phyloP scores from a whole-genome alignment of 2,113 vertebrate species.

The Trematomus loennbergii region DNA sequence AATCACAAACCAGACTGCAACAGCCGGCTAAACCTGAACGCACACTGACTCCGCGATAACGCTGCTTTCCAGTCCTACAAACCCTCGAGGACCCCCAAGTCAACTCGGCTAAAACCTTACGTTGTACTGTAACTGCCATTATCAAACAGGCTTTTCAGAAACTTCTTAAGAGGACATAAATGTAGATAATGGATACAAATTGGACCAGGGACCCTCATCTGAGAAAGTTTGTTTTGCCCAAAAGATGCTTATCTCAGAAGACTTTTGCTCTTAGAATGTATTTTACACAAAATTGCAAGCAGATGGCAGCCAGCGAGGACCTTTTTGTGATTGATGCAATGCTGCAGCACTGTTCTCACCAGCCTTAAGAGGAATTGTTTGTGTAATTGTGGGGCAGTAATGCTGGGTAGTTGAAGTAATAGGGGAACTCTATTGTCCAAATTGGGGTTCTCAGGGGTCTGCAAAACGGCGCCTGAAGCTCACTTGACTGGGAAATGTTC shows the following conservation, averaged over 20 bases:
- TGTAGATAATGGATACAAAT: constrained; percentile 69
- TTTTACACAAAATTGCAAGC: constrained; percentile 71
- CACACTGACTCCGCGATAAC: constrained; percentile 34
- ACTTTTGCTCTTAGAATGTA: constrained; percentile 58
- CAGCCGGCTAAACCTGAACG: constrained; percentile 67
- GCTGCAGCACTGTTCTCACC: constrained; percentile 34
- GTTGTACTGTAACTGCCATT: constrained; percentile 63
- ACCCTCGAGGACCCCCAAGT: constrained; percentile 66
- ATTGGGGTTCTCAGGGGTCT: constrained; percentile 25
- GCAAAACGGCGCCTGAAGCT: not conserved
- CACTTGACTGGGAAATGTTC: not conserved
- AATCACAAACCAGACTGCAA: constrained; percentile 59
- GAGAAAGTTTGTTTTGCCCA: constrained; percentile 66
- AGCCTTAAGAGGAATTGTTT: constrained; percentile 34
- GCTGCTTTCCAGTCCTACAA: constrained; percentile 31
- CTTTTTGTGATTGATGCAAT: constrained; percentile 47
- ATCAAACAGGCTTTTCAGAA: constrained; percentile 51
- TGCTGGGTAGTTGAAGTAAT: constrained; percentile 34
- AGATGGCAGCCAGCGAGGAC: constrained; percentile 59
- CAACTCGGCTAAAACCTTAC: constrained; percentile 21
- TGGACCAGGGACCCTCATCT: constrained; percentile 70
- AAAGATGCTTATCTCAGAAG: constrained; percentile 71
- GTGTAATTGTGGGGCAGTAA: constrained; percentile 25
- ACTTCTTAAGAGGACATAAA: constrained; percentile 63
- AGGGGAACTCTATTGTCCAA: constrained; percentile 9